Evolutionary conservation across 2,888 invertebrate genomes (phyloP).

Genomic region (Aricia artaxerxes): DNA sequence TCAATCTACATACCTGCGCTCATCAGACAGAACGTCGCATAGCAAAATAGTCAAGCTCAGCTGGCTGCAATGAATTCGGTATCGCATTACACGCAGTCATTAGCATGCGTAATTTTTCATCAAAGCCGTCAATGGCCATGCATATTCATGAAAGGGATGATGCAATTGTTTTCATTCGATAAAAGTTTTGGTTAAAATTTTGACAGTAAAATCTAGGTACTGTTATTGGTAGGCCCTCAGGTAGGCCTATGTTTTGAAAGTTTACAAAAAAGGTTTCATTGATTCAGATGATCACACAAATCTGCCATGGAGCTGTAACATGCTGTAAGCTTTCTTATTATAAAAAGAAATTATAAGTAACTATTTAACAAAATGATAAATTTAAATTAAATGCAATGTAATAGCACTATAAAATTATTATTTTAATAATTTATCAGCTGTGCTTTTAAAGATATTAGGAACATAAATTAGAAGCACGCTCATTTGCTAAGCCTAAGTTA

Average conservation of each 20-base stretch:
- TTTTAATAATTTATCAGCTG: not conserved
- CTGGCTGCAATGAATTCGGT: constrained; percentile 50
- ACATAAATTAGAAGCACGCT: constrained; percentile 12
- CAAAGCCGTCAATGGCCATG: constrained; percentile 49
- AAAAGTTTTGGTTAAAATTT: constrained; percentile 27
- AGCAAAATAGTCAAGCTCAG: constrained; percentile 40
- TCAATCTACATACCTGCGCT: constrained; percentile 21
- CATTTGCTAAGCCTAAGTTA: constrained; percentile 18
- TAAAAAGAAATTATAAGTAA: no score
- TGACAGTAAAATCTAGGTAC: not conserved
- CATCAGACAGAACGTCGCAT: constrained; percentile 28
- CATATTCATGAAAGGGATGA: constrained; percentile 54
- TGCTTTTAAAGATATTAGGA: not conserved
- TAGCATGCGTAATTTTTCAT: constrained; percentile 56
- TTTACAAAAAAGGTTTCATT: not conserved
- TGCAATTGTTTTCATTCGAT: constrained; percentile 45
- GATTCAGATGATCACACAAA: not conserved
- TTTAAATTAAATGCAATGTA: not conserved
- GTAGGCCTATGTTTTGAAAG: not conserved
- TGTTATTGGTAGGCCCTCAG: no score
- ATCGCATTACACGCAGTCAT: constrained; percentile 47
- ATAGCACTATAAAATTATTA: no score
- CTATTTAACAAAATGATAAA: not conserved
- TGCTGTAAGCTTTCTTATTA: not conserved
- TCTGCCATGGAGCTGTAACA: not conserved